These are phyloP conservation scores for Hylia prasina DNA, from an alignment of 2,113 vertebrate species.

Conservation along the genomic window DNA sequence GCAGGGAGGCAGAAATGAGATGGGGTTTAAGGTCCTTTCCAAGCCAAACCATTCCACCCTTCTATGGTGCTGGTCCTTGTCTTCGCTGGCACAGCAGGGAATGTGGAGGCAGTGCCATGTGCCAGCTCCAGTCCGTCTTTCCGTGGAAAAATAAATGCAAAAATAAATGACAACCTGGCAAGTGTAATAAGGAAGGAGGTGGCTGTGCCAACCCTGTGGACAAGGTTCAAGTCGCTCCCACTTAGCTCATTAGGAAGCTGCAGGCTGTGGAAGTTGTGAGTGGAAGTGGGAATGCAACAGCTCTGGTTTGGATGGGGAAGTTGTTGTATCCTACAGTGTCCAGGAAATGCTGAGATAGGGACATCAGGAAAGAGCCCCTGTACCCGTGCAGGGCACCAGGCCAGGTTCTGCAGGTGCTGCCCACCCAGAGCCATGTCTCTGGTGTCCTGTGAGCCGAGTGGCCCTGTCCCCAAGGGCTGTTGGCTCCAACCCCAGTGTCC, in stretches of 20 bases:
- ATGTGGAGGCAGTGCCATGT: neutral
- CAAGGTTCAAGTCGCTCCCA: neutral
- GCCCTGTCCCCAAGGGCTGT: no score
- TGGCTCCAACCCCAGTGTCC: neutral
- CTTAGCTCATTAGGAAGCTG: neutral
- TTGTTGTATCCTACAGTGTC: neutral
- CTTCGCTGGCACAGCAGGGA: neutral
- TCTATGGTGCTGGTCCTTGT: neutral
- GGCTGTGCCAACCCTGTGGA: accelerated
- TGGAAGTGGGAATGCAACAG: neutral
- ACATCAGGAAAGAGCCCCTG: neutral
- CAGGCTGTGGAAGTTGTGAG: no score
- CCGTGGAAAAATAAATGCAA: neutral
- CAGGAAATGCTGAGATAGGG: accelerated
- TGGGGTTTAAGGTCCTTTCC: neutral
- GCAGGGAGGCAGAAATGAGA: neutral
- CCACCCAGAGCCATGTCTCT: accelerated
- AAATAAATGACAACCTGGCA: neutral
- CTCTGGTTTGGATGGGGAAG: neutral
- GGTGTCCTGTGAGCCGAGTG: accelerated
- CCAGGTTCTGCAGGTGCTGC: neutral
- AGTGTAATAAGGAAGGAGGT: neutral
- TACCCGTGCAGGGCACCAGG: accelerated
- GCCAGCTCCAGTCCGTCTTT: neutral
- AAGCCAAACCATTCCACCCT: neutral